Base-by-base conservation (phyloP, 2,888 invertebrate species). In the Apamea anceps region DNA sequence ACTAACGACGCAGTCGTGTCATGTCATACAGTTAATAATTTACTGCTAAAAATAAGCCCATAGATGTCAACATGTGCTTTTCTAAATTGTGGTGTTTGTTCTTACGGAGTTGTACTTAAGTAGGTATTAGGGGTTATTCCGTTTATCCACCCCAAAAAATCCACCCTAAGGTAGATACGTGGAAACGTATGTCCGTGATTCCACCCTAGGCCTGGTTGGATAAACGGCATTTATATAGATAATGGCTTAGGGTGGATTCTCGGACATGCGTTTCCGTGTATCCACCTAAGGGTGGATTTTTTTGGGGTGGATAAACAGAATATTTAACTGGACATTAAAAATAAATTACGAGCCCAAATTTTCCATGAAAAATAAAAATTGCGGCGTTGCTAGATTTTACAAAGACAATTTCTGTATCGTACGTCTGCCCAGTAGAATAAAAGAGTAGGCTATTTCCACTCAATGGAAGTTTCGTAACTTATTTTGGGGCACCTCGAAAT, bases 401-500 rank as follows among this genome's bases (percentile, higher is more conserved):
- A 12, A 42, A 60, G 21, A 32, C 12, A n/a, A 75, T 28, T 48
- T 42, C 15, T 25, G 13, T 66, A 12, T 12, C 12, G 8, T 21
- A n/a, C n/a, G 5, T 63, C 32, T 13, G 51, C n/a, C 12, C 28
- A 32, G 78, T 60, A 51, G 18, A 73, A 60, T 62, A 71, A 66
- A 77, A 68, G 54, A 77, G 66, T 57, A 57, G 51, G 13, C 48
- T 73, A 65, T 81, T 70, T 84, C 48, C 32, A 66, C n/a, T 48
- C n/a, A 28, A 57, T 60, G 37, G 25, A 75, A 73, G 57, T 82
- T 81, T 32, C 18, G 8, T 5, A 48, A 65, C 63, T 67, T 66
- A 78, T 76, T 82, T 76, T 25, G 63, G 25, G 57, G 57, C 48
- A 74, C 32, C 82, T 66, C 37, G 48, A 63, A 82, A 76, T 42